Evolutionary conservation across 2,888 invertebrate species (phyloP).

Genomic region (Steinernema carpocapsae): DNA sequence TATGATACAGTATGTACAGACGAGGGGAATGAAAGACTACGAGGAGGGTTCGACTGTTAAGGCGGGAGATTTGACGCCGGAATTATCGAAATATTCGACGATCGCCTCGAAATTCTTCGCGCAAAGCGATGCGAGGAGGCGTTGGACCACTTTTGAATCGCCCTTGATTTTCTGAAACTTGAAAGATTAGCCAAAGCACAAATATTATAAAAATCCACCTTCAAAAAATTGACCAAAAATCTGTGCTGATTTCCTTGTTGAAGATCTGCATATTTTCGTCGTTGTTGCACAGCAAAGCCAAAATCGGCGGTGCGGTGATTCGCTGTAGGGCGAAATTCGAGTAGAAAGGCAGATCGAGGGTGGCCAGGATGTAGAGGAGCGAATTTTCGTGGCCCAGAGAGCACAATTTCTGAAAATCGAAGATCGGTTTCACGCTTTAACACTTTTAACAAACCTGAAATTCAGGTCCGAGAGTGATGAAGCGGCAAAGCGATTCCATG

Average conservation of each 20-base stretch:
- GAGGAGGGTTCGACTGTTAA: neutral
- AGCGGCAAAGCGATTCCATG: neutral
- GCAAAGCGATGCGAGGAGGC: neutral
- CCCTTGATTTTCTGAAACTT: slow-evolving; percentile 8
- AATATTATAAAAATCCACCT: neutral
- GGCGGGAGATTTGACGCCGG: neutral
- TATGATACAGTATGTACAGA: slow-evolving; percentile 24
- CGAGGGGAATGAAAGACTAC: slow-evolving; percentile 3
- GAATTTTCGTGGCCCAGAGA: slow-evolving; percentile 15
- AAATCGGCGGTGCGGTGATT: neutral
- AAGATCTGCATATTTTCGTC: neutral
- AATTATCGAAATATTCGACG: neutral
- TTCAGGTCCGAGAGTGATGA: neutral
- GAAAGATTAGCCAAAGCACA: neutral
- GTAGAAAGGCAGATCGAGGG: slow-evolving; percentile 4
- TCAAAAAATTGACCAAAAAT: neutral
- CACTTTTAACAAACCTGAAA: neutral
- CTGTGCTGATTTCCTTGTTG: slow-evolving; percentile 1
- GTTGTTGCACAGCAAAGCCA: neutral
- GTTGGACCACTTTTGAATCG: neutral
- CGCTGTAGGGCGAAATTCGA: slow-evolving; percentile 1
- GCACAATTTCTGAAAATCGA: neutral
- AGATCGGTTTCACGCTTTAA: no score
- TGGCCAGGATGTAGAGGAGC: slow-evolving; percentile 2
- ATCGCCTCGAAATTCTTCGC: neutral